Evolutionary conservation across 2,888 invertebrate species (phyloP).

Genomic region (Xiphydria camelus): DNA sequence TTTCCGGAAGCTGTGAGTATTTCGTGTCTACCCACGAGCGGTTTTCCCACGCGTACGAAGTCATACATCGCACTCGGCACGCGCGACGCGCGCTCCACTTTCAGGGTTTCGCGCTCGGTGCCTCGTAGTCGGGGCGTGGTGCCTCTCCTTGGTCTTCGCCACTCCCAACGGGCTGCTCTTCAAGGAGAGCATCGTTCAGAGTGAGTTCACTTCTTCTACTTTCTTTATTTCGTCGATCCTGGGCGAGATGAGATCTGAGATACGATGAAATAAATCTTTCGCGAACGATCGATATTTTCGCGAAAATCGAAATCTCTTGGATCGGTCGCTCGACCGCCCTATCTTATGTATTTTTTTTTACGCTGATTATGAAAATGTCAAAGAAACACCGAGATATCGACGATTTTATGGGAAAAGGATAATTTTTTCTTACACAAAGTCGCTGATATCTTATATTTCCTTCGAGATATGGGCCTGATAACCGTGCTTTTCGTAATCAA

Average conservation of each 20-base stretch:
- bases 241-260: background rate
- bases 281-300: no score
- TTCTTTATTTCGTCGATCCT: background rate
- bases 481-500: no score
- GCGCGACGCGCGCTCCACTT: background rate
- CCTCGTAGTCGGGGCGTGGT: constrained; percentile 56
- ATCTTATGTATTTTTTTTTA: no score
- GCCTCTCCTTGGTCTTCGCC: constrained; percentile 54
- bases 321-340: no score
- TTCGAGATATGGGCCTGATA: no score
- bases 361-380: no score
- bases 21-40: background rate
- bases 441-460: no score
- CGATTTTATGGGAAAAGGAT: no score
- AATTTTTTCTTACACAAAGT: no score
- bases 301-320: no score
- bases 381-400: no score
- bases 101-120: constrained; percentile 51
- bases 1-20: constrained; percentile 59
- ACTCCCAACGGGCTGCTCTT: constrained; percentile 53
- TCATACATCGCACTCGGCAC: background rate
- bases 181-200: constrained; percentile 57
- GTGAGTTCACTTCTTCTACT: constrained; percentile 53
- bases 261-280: background rate
- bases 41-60: background rate